Base-by-base conservation (phyloP, 2,888 invertebrate genomes). In the Nymphalis polychloros region DNA sequence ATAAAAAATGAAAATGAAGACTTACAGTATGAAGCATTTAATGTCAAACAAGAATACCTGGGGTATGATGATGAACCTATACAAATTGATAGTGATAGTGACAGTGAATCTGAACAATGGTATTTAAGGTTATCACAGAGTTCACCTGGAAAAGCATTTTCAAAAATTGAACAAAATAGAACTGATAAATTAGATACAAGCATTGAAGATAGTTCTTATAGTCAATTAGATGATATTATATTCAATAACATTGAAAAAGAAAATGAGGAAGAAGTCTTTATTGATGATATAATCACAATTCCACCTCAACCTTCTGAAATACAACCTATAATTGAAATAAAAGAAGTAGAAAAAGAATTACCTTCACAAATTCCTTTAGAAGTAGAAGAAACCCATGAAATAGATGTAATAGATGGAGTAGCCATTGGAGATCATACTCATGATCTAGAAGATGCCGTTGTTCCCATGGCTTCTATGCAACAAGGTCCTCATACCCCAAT, bases 51-150 rank as follows among this genome's bases (percentile, higher is more conserved):
- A 75, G 88, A 90, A 75, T 85, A 87, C 76, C 76, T 86, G 49
- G 84, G 83, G 35, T 85, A 86, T 82, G 87, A 89, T 78, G 88
- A 89, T 78, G 88, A 87, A 73, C 78, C 81, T 53, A 87, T 89
- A 74, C 76, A 79, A 74, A 79, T 91, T 63, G 88, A 88, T 61
- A 87, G 87, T 79, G 90, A 93, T 48, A 93, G 92, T 79, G 93
- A 93, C 62, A 93, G 93, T 80, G 93, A 93, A 75, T 89, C 92
- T 63, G 91, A 93, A 64, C 84, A 93, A 65, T 93, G 94, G 86
- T 86, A 89, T 20, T 78, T 87, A 59, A 91, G 94, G 59, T 90
- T 94, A 52, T 90, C 94, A 2, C 93, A 94, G 79, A 89, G 83
- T 73, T 88, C 92, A 71, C 88, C 90, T 23, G 84, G 85, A 4